Evolutionary conservation across 2,797 vertebrate genomes (phyloP), one percentile per base, ranked within the genome.

Genomic region (Glossophaga mutica): DNA sequence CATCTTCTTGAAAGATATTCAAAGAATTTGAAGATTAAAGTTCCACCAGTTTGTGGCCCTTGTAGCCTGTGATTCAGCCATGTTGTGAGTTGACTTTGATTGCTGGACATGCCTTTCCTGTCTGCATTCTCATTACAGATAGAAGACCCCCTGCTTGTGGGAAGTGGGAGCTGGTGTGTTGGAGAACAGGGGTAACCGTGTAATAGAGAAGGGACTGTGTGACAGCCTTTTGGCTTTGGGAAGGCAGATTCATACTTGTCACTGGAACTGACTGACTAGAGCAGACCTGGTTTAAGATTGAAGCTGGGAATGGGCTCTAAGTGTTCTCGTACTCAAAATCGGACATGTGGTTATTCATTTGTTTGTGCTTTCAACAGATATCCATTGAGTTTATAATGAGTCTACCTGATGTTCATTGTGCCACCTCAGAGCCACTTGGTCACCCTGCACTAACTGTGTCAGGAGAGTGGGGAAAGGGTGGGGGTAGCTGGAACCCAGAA

Each of bases 11-110:
- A 71, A 94, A 85, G 59, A 62, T 81, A 73, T 93, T 83, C 0
- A 42, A 78, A 85, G 29, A 93, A 91, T 96, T 83, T 94, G 48
- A 96, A 86, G 44, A 19, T 84, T 67, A 55, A 96, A 71, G 22
- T 95, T 29, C 32, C 42, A 50, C 42, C 14, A 34, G 37, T 84
- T 79, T 50, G 42, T 84, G 85, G 3, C 24, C 22, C 14, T 48
- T 74, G 42, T 62, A 77, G 39, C 70, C 44, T 74, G 34, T 76
- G 12, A 95, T 94, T 90, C 74, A 94, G 73, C 32, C 42, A 52
- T 6, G 10, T 26, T 68, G 19, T 94, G 67, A 90, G 26, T 67
- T 57, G 10, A 19, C 48, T 91, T 91, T 94, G 88, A 90, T 39
- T 71, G 57, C 19, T 44, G 78, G 6, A 19, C 39, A 3, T 62